A percentile compares a stretch with the other conserved stretches of the same genome.
These are phyloP conservation scores for Ondatra zibethicus DNA, from an alignment of 2,113 vertebrate species.

Conservation along the genomic window DNA sequence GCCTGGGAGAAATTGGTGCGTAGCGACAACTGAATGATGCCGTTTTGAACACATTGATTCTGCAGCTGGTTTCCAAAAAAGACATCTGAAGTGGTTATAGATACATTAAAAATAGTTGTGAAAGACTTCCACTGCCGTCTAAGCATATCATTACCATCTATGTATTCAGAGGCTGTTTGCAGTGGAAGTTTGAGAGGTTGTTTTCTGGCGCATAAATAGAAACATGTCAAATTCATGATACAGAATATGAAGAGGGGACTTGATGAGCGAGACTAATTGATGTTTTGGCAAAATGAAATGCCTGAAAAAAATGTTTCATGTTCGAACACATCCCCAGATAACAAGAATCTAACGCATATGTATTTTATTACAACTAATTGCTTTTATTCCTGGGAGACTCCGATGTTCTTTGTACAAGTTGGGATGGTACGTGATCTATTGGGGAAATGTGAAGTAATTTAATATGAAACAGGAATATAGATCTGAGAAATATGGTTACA, in stretches of 20 bases:
- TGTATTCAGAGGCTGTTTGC: conserved; percentile 78
- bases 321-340: neutral
- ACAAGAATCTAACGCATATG: conserved; percentile 7
- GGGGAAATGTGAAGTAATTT: conserved; percentile 25
- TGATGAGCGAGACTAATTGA: conserved; percentile 69
- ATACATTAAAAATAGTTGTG: conserved; percentile 83
- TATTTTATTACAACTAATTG: conserved; percentile 11
- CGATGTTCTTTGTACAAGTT: conserved; percentile 4
- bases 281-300: conserved; percentile 63
- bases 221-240: conserved; percentile 57
- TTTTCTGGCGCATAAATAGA: conserved; percentile 71
- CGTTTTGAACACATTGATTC: conserved; percentile 82
- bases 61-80: conserved; percentile 82
- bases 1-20: conserved; percentile 77
- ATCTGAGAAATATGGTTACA: neutral
- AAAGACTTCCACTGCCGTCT: conserved; percentile 76
- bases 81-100: conserved; percentile 78
- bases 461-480: conserved; percentile 37
- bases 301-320: conserved; percentile 28
- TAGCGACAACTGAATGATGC: conserved; percentile 66
- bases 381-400: conserved; percentile 20
- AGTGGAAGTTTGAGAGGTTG: conserved; percentile 59
- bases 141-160: conserved; percentile 67
- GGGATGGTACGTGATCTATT: neutral
- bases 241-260: conserved; percentile 48